Base-by-base conservation (phyloP, 1,140 invertebrate species). In the Drosophila triauraria region DNA sequence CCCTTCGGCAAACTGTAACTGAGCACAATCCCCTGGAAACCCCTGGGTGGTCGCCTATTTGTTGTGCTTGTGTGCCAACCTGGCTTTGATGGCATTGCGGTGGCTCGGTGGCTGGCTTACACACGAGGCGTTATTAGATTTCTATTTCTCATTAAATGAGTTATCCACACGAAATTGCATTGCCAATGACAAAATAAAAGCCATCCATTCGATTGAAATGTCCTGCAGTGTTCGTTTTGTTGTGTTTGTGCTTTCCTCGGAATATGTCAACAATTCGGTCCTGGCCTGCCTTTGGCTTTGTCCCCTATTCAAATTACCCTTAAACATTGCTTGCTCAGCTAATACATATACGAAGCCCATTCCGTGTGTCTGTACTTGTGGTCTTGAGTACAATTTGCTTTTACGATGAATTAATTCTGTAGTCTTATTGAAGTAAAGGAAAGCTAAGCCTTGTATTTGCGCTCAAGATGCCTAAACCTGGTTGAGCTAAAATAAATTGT, bases 131-230 rank as follows among this genome's bases (percentile, higher is more conserved):
- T 80, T 90, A 90, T 81, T 87, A 74, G 70, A 83, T 83, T 86
- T 86, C 71, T 77, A 83, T 83, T 86, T 86, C 76, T 77, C 83
- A 88, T 88, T 79, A 90, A 79, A 90, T 84, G 76, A 86, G 83
- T 80, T 82, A 87, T 85, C 70, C 65, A 62, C 81, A 84, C 69
- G 61, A 84, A 80, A 80, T 80, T 83, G 59, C 62, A 81, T 68
- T 72, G 51, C 44, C 61, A 57, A 61, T 58, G 60, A 63, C 75
- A 59, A 77, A 76, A 76, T 65, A 83, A 87, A 80, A 77, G 76
- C 76, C 71, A 88, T 80, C 69, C 65, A 67, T 75, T 78, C 75
- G 85, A 87, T 84, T 71, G 85, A 80, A 75, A 84, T 83, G 77
- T 71, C 57, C 38, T 38, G 10, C 30, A 40, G 15, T 38, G 25